Evolutionary conservation across 2,888 invertebrate species (phyloP), one percentile per base, ranked within the genome.

Genomic region (Zygothrica quintamaculata): DNA sequence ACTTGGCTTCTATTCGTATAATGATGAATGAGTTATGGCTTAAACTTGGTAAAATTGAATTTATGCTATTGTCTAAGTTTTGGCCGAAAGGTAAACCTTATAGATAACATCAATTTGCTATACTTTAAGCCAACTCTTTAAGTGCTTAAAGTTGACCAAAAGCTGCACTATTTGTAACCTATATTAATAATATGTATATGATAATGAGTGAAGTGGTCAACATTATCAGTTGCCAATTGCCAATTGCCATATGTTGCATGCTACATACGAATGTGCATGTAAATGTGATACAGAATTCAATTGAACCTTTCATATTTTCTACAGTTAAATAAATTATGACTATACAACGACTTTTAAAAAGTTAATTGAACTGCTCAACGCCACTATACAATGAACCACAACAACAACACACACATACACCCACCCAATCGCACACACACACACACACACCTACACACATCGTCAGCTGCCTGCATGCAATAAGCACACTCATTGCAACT

Each of bases 11-110:
- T 26, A 33, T 60, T 55, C 37, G 62, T 42, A 59, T n/a, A n/a
- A n/a, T 71, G 79, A 78, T 76, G 67, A 62, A 77, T 77, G 84
- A 77, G 68, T 84, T 79, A 84, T 77, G 51, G 60, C 40, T 40
- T 40, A 39, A 40, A 39, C n/a, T n/a, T 34, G 47, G 64, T 43
- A 43, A 59, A 77, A 79, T 84, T 82, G 68, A 77, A 67, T 65
- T 56, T 74, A 47, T 46, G 22, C 26, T 22, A 5, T 29, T 7
- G n/a, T n/a, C n/a, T n/a, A n/a, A n/a, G n/a, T n/a, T n/a, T n/a
- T n/a, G n/a, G n/a, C n/a, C n/a, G n/a, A n/a, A n/a, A n/a, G n/a
- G n/a, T n/a, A n/a, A n/a, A n/a, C n/a, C n/a, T n/a, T n/a, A n/a
- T n/a, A n/a, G n/a, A n/a, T n/a, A n/a, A n/a, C n/a, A n/a, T n/a